Evolutionary conservation across 1,140 invertebrate species (phyloP).

Genomic region (Oryctes rhinoceros): DNA sequence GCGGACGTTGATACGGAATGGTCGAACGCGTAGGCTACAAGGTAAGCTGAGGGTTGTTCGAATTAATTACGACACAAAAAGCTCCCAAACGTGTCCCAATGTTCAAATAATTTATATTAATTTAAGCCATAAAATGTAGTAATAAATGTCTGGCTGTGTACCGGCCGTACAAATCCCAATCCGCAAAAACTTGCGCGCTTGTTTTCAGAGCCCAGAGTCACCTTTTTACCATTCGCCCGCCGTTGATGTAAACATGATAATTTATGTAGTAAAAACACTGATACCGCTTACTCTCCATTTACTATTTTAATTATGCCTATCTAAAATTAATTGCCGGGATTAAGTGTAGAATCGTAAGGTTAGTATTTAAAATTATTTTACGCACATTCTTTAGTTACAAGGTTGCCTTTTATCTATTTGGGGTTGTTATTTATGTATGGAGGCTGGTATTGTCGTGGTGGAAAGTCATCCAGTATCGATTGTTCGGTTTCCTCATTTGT

Average conservation of each 20-base stretch:
- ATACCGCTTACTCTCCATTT: background rate
- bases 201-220: background rate
- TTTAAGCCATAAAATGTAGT: conserved; percentile 24
- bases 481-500: too few relatives aligned
- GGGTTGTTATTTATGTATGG: too few relatives aligned
- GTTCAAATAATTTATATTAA: conserved; percentile 29
- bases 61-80: conserved; percentile 17
- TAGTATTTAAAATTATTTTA: background rate
- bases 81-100: background rate
- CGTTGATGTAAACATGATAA: background rate
- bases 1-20: background rate
- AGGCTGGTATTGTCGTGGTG: too few relatives aligned
- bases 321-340: background rate
- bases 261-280: background rate
- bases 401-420: too few relatives aligned
- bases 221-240: background rate
- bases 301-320: background rate
- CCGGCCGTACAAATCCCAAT: conserved; percentile 10
- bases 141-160: conserved; percentile 29
- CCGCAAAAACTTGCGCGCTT: conserved; percentile 9
- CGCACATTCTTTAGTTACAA: background rate
- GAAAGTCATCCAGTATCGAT: too few relatives aligned
- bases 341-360: background rate
- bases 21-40: background rate
- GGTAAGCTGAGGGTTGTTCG: background rate